Base-by-base conservation (phyloP, 2,888 invertebrate genomes). In the Merodon equestris region DNA sequence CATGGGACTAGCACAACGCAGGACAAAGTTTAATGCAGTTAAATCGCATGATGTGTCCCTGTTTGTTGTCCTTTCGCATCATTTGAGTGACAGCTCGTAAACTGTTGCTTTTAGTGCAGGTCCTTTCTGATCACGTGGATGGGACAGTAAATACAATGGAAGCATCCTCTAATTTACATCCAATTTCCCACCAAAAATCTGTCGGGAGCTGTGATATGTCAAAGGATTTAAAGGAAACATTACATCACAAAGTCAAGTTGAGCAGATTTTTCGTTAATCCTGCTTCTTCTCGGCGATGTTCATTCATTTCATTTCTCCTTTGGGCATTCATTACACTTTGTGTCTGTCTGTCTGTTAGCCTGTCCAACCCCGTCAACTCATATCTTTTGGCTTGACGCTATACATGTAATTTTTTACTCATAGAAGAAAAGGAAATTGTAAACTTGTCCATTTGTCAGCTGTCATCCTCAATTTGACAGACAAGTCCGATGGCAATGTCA, bases 381-480 rank as follows among this genome's bases (percentile, higher is more conserved):
- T 51, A 15, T 48, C n/a, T 60, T 14, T 54, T 10, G 38, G 14
- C 40, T 27, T 27, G 10, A 2, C 10, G 18, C 1, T 15, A 10
- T 19, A 36, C 50, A 50, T 74, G 45, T 77, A 73, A 73, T 72
- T 68, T 67, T 56, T 27, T 73, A 58, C 72, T 72, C 54, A 14
- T n/a, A 27, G 27, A 27, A 10, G 3, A 27, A n/a, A 34, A 45
- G 1, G 51, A 42, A 10, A 10, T 47, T 19, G 9, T 74, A 68
- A 74, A 79, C 64, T 74, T 79, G 57, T 74, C 74, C 79, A 79
- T 79, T 79, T 79, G 79, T 74, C 79, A 74, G 68, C 60, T 79
- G 79, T 79, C 79, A 68, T 64, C 63, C 74, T 70, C 74, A 70
- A 79, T 79, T 79, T 79, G 79, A 79, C 74, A 74, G 79, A 79